Base-by-base conservation (phyloP, 2,113 vertebrate genomes). In the Saiga tatarica region DNA sequence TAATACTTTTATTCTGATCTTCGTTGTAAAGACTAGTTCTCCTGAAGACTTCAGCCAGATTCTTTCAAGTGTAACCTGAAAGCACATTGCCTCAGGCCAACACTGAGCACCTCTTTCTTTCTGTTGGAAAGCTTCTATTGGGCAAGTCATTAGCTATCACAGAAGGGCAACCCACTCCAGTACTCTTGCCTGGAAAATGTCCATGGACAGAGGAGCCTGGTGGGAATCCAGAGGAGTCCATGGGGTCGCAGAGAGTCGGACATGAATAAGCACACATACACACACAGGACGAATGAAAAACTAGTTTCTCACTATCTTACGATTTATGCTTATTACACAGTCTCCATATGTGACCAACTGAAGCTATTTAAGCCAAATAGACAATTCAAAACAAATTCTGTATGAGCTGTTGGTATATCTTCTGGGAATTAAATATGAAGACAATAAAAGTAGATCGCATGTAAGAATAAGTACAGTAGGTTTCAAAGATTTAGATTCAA, bases 401-500 rank as follows among this genome's bases (percentile, higher is more conserved):
- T 47, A 25, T 94, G 19, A 28, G 50, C 33, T 39, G 10, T 91
- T 83, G 30, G 28, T 71, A n/a, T 55, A 33, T 16, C 45, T 71
- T 64, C 62, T 85, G 64, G 23, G 19, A 74, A 59, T 79, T 87
- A 45, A 67, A 57, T 62, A 57, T 71, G 53, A 71, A 93, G 74
- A 83, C 17, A 33, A 17, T 36, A 55, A 59, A 60, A 87, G 6
- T 36, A 45, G 19, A 62, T 6, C 45, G 8, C 17, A 74, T 57
- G 6, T 59, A 81, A 52, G 5, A 81, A 30, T 52, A 81, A 86
- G 2, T 33, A 36, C 45, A 88, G 19, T 33, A 50, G 25, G 16
- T 45, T 96, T 94, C 45, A 71, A 62, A 89, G 36, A 47, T 83
- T 87, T 81, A 81, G 15, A 16, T 59, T 90, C 15, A 83, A 94